A percentile compares a stretch with the other conserved stretches of the same genome.
phyloP scores from a whole-genome alignment of 2,888 invertebrate genomes.

The Lymantria dispar region DNA sequence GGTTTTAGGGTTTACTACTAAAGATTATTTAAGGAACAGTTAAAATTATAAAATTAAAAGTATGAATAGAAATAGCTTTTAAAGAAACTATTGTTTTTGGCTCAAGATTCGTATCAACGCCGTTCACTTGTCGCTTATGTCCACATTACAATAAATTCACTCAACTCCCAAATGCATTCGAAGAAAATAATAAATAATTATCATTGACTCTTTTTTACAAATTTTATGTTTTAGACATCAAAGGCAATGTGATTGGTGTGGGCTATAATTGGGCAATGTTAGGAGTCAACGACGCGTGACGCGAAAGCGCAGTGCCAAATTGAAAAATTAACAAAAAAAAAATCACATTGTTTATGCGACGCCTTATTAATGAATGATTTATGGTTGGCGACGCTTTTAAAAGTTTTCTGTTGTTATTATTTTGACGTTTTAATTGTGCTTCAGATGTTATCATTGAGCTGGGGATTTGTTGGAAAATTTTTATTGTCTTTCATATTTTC shows the following conservation, averaged over 20 bases:
- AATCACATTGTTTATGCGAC: slow-evolving; percentile 64
- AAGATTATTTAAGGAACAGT: too few relatives aligned
- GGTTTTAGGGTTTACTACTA: too few relatives aligned
- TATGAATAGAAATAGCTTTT: too few relatives aligned
- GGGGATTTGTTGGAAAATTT: slow-evolving; percentile 6
- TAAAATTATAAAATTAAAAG: too few relatives aligned
- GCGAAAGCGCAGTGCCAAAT: slow-evolving; percentile 58
- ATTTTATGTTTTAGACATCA: slow-evolving; percentile 53
- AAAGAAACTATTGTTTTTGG: slow-evolving; percentile 30
- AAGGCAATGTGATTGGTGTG: slow-evolving; percentile 46
- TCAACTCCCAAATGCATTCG: slow-evolving; percentile 33
- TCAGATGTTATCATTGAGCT: slow-evolving; percentile 24
- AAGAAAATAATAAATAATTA: slow-evolving; percentile 41
- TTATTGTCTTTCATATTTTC: slow-evolving; percentile 2
- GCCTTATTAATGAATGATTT: slow-evolving; percentile 71
- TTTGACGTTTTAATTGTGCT: slow-evolving; percentile 28
- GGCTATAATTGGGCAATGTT: slow-evolving; percentile 57
- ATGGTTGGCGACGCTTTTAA: slow-evolving; percentile 51
- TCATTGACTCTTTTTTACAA: slow-evolving; percentile 41
- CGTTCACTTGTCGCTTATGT: slow-evolving; percentile 25
- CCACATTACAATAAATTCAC: slow-evolving; percentile 28
- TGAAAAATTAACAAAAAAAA: slow-evolving; percentile 56
- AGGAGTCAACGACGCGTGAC: slow-evolving; percentile 48
- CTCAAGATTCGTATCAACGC: slow-evolving; percentile 26
- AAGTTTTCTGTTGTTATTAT: slow-evolving; percentile 43